phyloP scores from a whole-genome alignment of 2,888 invertebrate species.

The Abscondita cerata region DNA sequence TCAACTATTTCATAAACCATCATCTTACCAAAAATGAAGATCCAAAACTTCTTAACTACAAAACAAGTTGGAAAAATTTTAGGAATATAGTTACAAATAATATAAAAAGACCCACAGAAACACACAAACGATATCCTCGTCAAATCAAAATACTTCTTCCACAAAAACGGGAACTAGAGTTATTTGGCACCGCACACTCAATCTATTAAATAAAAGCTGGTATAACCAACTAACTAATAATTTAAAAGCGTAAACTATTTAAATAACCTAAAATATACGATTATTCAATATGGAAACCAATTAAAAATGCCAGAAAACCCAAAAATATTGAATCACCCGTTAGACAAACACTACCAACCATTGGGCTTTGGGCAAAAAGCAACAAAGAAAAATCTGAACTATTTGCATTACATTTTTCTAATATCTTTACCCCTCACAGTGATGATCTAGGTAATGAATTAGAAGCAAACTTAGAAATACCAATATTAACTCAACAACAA shows the following conservation, averaged over 20 bases:
- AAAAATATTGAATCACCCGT: not conserved
- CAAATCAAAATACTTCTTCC: not conserved
- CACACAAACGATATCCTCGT: too few species aligned
- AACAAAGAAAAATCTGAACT: too few species aligned
- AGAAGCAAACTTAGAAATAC: too few species aligned
- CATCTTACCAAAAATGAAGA: not conserved
- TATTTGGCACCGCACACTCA: not conserved
- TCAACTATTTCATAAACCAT: not conserved
- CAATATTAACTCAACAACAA: too few species aligned
- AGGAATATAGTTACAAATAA: too few species aligned
- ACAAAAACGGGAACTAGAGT: not conserved
- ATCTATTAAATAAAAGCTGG: not conserved
- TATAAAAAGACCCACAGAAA: too few species aligned
- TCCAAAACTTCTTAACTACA: not conserved
- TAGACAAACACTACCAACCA: not conserved
- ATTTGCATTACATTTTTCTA: too few species aligned
- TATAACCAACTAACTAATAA: too few species aligned
- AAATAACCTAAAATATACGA: not conserved
- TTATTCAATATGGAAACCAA: too few species aligned
- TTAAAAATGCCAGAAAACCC: not conserved
- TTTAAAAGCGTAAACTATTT: not conserved
- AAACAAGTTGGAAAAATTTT: too few species aligned
- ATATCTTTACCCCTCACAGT: too few species aligned
- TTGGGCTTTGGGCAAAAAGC: not conserved
- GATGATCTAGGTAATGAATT: too few species aligned